Base-by-base conservation (phyloP, 2,113 vertebrate genomes). In the Boleophthalmus pectinirostris region DNA sequence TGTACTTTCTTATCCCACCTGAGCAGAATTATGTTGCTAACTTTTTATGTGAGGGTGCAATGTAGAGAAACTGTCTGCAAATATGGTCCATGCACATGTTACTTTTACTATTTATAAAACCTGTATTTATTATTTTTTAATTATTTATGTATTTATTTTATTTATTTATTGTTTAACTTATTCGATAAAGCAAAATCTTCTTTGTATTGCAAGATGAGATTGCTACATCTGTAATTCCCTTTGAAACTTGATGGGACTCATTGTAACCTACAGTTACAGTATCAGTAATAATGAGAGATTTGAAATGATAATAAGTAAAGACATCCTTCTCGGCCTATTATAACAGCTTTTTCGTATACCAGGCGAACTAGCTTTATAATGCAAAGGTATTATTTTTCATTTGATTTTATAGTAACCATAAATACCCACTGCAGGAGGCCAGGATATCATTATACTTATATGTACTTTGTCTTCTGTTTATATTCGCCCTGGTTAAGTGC, bases 121-220 rank as follows among this genome's bases (percentile, higher is more conserved):
- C 43, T 80, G 66, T 91, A 87, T 87, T 85, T 87, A 85, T 87
- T 81, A 23, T 16, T 78, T 86, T 86, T 87, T 88, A 91, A 88
- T 77, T 87, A 83, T 85, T 83, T 92, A 87, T 87, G 18, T 54
- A 90, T 92, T 88, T 89, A 92, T 87, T 77, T 29, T 29, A 91
- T 87, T 77, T 88, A 83, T 85, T 83, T 92, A 87, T 88, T 74
- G 66, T 77, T 79, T 76, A 82, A 82, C 78, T 79, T 82, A 88
- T 90, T 58, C 16, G 51, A 75, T 75, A 58, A 84, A 83, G 74
- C 83, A 70, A 29, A 46, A 15, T 35, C 77, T 78, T 35, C 77
- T 67, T 35, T 83, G 78, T 65, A 73, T 80, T 64, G 35, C 81
- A 18, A 64, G 56, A 79, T 24, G 69, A 68, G 60, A 76, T 77